Evolutionary conservation across 2,888 invertebrate genomes (phyloP).

Genomic region (Megamerina dolium): DNA sequence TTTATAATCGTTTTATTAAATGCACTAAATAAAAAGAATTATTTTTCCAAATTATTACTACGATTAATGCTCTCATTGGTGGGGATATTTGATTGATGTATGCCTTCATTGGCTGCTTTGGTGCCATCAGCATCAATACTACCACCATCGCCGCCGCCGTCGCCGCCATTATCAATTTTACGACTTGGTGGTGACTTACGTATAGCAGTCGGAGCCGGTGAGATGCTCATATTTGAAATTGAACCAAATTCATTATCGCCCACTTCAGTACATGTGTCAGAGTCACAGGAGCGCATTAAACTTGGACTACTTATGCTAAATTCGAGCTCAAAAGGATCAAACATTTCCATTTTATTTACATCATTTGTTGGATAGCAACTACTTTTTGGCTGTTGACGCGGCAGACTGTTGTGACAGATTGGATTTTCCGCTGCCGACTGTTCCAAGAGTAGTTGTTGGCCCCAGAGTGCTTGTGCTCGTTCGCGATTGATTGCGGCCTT

Average conservation of each 20-base stretch:
- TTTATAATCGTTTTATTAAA: too few relatives aligned
- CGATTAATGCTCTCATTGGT: too few relatives aligned
- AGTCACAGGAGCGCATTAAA: conserved; percentile 42
- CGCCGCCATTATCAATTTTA: conserved; percentile 13
- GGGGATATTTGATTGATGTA: too few relatives aligned
- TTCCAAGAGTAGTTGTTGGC: conserved; percentile 38
- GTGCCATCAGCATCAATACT: background rate
- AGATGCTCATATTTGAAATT: conserved; percentile 32
- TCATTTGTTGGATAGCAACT: conserved; percentile 25
- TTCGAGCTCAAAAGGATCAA: conserved; percentile 40
- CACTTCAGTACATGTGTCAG: conserved; percentile 22
- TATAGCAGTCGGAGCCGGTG: conserved; percentile 42
- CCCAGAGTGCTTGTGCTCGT: conserved; percentile 47
- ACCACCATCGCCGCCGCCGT: conserved; percentile 8
- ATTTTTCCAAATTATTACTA: too few relatives aligned
- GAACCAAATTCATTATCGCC: conserved; percentile 22
- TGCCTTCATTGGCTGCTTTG: too few relatives aligned
- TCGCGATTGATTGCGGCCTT: conserved; percentile 46
- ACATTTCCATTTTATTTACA: conserved; percentile 20
- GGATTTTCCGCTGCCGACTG: conserved; percentile 34
- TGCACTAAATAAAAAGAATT: too few relatives aligned
- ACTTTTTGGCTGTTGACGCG: conserved; percentile 46
- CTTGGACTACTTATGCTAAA: conserved; percentile 49
- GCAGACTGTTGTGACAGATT: conserved; percentile 49
- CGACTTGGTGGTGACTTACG: conserved; percentile 24